These are phyloP conservation scores for Pseudomyrmex gracilis DNA, from an alignment of 1,140 invertebrate genomes.

Conservation along the genomic window DNA sequence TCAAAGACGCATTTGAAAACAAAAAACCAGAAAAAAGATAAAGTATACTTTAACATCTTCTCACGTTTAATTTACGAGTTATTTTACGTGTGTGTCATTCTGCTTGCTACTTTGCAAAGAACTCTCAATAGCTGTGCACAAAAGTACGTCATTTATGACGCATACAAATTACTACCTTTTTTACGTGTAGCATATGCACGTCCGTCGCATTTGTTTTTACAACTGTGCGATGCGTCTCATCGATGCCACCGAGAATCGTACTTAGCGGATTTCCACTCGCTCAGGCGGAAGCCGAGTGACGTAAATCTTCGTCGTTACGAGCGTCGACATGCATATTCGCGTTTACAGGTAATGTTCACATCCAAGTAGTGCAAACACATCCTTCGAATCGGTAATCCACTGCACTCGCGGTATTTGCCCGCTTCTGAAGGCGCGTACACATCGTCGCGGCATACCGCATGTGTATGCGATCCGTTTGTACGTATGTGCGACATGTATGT, in stretches of 20 bases:
- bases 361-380: slow-evolving; percentile 38
- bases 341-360: slow-evolving; percentile 8
- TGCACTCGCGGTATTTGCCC: slow-evolving; percentile 52
- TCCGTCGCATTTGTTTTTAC: neutral
- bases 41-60: neutral
- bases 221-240: slow-evolving; percentile 2
- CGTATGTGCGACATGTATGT: neutral
- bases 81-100: neutral
- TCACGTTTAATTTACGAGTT: slow-evolving; percentile 14
- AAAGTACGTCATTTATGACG: slow-evolving; percentile 5
- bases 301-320: slow-evolving; percentile 52
- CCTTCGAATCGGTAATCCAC: slow-evolving; percentile 56
- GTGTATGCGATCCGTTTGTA: slow-evolving; percentile 22
- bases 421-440: slow-evolving; percentile 48
- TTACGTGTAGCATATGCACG: neutral
- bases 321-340: slow-evolving; percentile 22
- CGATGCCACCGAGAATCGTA: slow-evolving; percentile 1
- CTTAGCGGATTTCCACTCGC: slow-evolving; percentile 39
- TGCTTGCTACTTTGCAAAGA: neutral
- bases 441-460: slow-evolving; percentile 36
- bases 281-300: slow-evolving; percentile 1
- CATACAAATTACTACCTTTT: slow-evolving; percentile 21
- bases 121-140: slow-evolving; percentile 1
- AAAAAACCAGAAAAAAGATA: neutral
- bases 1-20: neutral